These are phyloP conservation scores for Ormyrus rosae DNA, from an alignment of 2,888 invertebrate genomes.

Conservation along the genomic window DNA sequence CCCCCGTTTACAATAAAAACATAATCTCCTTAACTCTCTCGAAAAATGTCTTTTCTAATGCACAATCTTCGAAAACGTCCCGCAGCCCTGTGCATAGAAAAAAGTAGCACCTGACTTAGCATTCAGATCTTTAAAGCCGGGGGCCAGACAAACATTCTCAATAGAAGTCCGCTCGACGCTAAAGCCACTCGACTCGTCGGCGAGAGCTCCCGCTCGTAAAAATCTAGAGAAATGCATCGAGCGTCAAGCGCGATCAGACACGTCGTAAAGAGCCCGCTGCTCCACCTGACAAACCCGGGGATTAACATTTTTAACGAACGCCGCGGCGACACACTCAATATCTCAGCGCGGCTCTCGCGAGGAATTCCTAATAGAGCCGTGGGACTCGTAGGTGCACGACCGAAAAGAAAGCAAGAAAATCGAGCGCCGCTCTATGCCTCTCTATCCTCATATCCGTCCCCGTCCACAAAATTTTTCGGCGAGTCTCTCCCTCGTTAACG, in stretches of 20 bases:
- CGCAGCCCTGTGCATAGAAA: no score
- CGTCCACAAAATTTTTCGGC: slow-evolving; percentile 1
- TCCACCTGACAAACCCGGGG: slow-evolving; percentile 10
- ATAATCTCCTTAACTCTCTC: no score
- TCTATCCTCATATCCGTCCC: neutral
- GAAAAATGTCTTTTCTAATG: no score
- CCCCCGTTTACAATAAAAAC: no score
- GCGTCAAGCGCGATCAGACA: slow-evolving; percentile 17
- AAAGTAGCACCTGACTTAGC: no score
- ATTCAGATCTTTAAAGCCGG: no score
- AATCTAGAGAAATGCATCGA: slow-evolving; percentile 29
- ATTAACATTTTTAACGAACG: slow-evolving; percentile 45
- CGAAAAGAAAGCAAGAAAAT: slow-evolving; percentile 1
- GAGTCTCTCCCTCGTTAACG: slow-evolving; percentile 42
- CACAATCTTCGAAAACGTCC: no score
- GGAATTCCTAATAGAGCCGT: slow-evolving; percentile 50
- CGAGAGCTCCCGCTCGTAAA: neutral
- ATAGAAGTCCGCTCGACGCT: no score
- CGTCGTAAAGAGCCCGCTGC: slow-evolving; percentile 23
- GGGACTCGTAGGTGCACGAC: slow-evolving; percentile 24
- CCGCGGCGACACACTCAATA: slow-evolving; percentile 31
- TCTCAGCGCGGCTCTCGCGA: slow-evolving; percentile 16
- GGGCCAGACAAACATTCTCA: no score
- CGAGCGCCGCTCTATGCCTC: neutral
- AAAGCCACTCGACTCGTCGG: no score